These are phyloP conservation scores for Brachynemurus nebulosus DNA, from an alignment of 2,888 invertebrate species.

Conservation along the genomic window DNA sequence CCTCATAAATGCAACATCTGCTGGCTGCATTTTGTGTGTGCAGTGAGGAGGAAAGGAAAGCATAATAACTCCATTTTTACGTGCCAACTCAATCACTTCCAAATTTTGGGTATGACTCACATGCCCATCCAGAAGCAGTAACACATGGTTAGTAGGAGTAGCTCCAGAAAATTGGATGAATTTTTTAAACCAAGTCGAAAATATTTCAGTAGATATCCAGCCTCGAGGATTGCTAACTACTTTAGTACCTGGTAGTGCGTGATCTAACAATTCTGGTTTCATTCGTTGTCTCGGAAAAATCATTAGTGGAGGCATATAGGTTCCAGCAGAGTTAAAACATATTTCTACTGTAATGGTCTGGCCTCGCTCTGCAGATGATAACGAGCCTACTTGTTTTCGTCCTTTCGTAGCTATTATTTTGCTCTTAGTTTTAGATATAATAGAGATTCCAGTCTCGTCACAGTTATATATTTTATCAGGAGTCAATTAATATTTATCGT, in stretches of 20 bases:
- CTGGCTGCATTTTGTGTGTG: constrained; percentile 20
- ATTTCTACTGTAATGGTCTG: constrained; percentile 19
- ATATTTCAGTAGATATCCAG: constrained; percentile 21
- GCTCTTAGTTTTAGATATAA: constrained; percentile 17
- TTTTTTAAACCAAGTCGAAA: constrained; percentile 18
- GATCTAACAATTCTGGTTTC: constrained; percentile 21
- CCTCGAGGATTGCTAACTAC: constrained; percentile 21
- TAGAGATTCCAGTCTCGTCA: constrained; percentile 25
- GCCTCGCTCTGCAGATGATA: constrained; percentile 23
- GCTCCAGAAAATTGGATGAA: constrained; percentile 17
- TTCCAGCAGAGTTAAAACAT: constrained; percentile 21
- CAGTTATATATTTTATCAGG: constrained; percentile 21
- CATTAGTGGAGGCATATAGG: constrained; percentile 21
- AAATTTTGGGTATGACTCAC: too few relatives aligned
- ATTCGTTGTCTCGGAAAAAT: constrained; percentile 22
- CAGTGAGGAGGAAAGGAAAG: constrained; percentile 20
- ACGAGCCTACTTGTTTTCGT: constrained; percentile 12
- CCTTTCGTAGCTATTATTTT: constrained; percentile 16
- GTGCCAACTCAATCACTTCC: constrained; percentile 23
- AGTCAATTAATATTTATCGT: constrained; percentile 20
- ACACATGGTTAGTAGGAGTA: too few relatives aligned
- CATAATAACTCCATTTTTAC: constrained; percentile 16
- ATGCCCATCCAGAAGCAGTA: too few relatives aligned
- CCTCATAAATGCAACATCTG: constrained; percentile 21
- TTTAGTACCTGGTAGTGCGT: constrained; percentile 22